These are phyloP conservation scores for Cheilinus undulatus DNA, from an alignment of 2,113 vertebrate genomes.

Conservation along the genomic window DNA sequence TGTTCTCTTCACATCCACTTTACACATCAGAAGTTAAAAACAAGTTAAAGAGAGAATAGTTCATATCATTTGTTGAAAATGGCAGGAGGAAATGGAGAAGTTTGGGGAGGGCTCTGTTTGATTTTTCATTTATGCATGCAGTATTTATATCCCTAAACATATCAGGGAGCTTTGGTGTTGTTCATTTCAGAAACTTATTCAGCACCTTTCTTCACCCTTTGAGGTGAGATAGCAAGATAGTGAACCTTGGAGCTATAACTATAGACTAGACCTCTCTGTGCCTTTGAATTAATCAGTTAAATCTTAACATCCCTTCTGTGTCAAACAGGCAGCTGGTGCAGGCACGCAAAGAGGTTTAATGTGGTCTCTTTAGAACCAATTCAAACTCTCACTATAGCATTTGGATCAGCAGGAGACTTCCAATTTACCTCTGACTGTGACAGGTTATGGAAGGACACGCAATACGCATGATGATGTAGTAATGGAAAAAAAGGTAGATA, in stretches of 20 bases:
- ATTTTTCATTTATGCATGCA: not conserved
- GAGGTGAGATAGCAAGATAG: slow-evolving; percentile 1
- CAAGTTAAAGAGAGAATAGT: not conserved
- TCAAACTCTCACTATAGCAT: no score
- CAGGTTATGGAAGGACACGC: no score
- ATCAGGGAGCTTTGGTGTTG: not conserved
- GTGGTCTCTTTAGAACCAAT: not conserved
- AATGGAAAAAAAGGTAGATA: no score
- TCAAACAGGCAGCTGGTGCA: not conserved
- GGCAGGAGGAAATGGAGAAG: not conserved
- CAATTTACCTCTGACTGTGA: no score
- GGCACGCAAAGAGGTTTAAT: not conserved
- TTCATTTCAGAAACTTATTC: not conserved
- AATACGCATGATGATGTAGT: no score
- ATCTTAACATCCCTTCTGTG: not conserved
- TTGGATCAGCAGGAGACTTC: no score
- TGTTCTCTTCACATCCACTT: slow-evolving; percentile 3
- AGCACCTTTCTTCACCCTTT: slow-evolving; percentile 14
- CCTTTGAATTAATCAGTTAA: not conserved
- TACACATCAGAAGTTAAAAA: slow-evolving; percentile 9
- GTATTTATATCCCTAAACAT: slow-evolving; percentile 3
- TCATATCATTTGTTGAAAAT: not conserved
- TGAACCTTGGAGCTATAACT: slow-evolving; percentile 23
- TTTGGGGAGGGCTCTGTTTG: not conserved
- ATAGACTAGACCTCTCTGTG: not conserved